Evolutionary conservation across 1,140 invertebrate genomes (phyloP).

Genomic region (Eriocheir sinensis): DNA sequence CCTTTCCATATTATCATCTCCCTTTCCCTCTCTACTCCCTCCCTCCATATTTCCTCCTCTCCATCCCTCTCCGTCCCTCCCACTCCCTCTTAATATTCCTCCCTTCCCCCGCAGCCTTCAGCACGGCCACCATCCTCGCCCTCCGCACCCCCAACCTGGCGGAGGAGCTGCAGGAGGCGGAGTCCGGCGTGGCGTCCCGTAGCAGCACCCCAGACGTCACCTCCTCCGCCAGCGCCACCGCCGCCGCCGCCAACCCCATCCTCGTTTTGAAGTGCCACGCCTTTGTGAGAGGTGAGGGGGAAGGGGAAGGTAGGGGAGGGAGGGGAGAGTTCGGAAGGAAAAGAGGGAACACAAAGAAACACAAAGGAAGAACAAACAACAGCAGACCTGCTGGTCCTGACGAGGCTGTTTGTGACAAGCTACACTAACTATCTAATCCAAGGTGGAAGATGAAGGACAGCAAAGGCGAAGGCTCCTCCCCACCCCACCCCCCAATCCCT

Average conservation of each 20-base stretch:
- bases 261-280: constrained; percentile 78
- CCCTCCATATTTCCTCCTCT: neutral
- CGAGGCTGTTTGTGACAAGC: no score
- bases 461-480: no score
- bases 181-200: constrained; percentile 77
- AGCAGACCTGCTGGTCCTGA: no score
- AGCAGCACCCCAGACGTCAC: constrained; percentile 74
- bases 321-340: no score
- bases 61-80: neutral
- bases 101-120: constrained; percentile 72
- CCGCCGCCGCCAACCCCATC: constrained; percentile 72
- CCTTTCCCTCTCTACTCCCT: neutral
- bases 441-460: no score
- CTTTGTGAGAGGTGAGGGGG: constrained; percentile 75
- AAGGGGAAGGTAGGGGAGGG: neutral
- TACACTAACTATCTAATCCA: no score
- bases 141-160: constrained; percentile 76
- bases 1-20: neutral
- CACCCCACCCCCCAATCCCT: no score
- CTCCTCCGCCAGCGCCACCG: constrained; percentile 55
- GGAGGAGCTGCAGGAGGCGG: constrained; percentile 78
- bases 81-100: neutral
- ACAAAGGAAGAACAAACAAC: no score
- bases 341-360: no score
- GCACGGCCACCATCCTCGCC: constrained; percentile 78